phyloP scores from a whole-genome alignment of 2,888 invertebrate genomes.

The Callimorpha dominula region DNA sequence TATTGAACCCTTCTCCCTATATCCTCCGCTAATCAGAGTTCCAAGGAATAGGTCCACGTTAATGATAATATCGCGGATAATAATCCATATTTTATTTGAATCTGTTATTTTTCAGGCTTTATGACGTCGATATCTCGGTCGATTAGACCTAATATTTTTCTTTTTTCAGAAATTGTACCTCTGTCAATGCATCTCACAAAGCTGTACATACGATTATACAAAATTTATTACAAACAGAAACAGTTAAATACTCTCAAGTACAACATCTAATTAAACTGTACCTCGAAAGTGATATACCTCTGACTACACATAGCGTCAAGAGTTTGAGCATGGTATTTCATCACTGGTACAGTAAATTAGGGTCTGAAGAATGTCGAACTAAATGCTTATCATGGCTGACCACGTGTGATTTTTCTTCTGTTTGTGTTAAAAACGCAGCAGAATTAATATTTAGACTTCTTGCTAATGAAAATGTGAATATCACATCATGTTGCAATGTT shows the following conservation, averaged over 20 bases:
- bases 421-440: constrained; percentile 50
- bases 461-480: constrained; percentile 69
- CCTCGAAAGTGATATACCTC: constrained; percentile 76
- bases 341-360: constrained; percentile 74
- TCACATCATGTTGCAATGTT: constrained; percentile 10
- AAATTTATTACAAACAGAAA: constrained; percentile 60
- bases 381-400: constrained; percentile 72
- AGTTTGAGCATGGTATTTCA: constrained; percentile 68
- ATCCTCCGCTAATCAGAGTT: too few relatives aligned
- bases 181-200: constrained; percentile 61
- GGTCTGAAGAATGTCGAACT: constrained; percentile 59
- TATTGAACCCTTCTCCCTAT: too few relatives aligned
- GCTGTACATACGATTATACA: constrained; percentile 72
- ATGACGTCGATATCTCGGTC: too few relatives aligned
- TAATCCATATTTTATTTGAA: too few relatives aligned
- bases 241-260: constrained; percentile 65
- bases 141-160: constrained; percentile 13
- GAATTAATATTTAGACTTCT: constrained; percentile 68
- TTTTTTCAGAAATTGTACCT: constrained; percentile 71
- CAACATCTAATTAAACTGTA: constrained; percentile 75
- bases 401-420: constrained; percentile 54
- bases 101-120: too few relatives aligned
- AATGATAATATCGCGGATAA: too few relatives aligned
- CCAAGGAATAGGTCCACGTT: too few relatives aligned
- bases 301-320: constrained; percentile 65